phyloP scores from a whole-genome alignment of 2,113 vertebrate genomes.

The Peromyscus polionotus region DNA sequence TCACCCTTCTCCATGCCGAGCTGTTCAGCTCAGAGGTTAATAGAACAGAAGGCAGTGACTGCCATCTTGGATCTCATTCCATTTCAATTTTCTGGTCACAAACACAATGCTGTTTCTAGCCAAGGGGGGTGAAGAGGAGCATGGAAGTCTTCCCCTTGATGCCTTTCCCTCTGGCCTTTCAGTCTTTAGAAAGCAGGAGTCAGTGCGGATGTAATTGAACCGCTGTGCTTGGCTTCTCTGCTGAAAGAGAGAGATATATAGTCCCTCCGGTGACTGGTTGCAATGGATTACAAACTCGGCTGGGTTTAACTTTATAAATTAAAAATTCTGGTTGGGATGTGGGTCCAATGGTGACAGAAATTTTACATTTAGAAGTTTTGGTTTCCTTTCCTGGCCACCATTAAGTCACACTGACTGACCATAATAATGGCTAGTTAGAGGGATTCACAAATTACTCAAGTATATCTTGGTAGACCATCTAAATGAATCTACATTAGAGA shows the following conservation, averaged over 20 bases:
- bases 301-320: conserved; percentile 70
- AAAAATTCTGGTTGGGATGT: conserved; percentile 55
- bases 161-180: conserved; percentile 68
- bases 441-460: neutral
- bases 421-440: neutral
- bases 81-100: conserved; percentile 78
- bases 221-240: conserved; percentile 73
- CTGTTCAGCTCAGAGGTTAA: conserved; percentile 61
- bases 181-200: conserved; percentile 61
- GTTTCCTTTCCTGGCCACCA: neutral
- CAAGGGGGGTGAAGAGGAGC: conserved; percentile 56
- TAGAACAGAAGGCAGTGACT: conserved; percentile 48
- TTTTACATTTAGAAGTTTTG: neutral
- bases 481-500: conserved; percentile 12
- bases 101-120: conserved; percentile 73
- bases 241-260: conserved; percentile 70
- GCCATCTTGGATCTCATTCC: conserved; percentile 78
- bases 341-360: neutral
- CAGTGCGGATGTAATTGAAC: conserved; percentile 75
- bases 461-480: neutral
- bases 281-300: conserved; percentile 71
- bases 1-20: conserved; percentile 13
- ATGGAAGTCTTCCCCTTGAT: conserved; percentile 59
- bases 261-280: conserved; percentile 67
- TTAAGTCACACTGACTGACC: neutral